Conservation (phyloP, 1,140 invertebrate genomes). For the Ptiloglossa arizonensis region DNA sequence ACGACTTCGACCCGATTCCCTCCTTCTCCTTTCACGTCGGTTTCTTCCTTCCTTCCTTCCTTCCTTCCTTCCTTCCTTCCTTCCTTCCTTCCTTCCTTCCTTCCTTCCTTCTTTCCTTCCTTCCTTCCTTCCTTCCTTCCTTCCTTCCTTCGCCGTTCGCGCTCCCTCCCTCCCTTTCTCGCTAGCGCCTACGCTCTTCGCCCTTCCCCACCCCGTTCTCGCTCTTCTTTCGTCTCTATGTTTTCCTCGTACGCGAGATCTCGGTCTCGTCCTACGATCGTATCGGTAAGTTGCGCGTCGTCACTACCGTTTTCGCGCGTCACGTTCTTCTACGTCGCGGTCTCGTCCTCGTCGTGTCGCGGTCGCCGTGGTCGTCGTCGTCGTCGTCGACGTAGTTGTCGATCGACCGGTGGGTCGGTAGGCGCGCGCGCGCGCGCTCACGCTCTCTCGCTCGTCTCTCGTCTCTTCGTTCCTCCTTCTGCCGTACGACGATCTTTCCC, state of each 20-base stretch:
- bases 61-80: background rate
- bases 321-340: constrained; percentile 17
- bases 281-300: background rate
- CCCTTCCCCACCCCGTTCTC: background rate
- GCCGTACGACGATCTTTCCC: background rate
- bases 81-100: too few species aligned
- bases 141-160: constrained; percentile 6
- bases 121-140: background rate
- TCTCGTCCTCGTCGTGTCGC: constrained; percentile 25
- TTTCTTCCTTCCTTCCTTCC: background rate
- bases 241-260: background rate
- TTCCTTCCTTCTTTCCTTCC: background rate
- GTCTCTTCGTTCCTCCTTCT: background rate
- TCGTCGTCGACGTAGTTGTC: constrained; percentile 50
- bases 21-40: too few species aligned
- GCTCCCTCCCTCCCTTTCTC: background rate
- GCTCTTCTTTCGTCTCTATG: background rate
- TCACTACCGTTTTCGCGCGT: constrained; percentile 6
- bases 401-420: constrained; percentile 63
- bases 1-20: constrained; percentile 49
- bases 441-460: constrained; percentile 2
- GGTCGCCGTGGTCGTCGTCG: constrained; percentile 18
- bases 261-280: too few species aligned
- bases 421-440: constrained; percentile 56
- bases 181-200: too few species aligned